Percentiles rank a stretch among this genome's conserved stretches.
phyloP scores from a whole-genome alignment of 2,888 invertebrate genomes.

The Dicycla oo region DNA sequence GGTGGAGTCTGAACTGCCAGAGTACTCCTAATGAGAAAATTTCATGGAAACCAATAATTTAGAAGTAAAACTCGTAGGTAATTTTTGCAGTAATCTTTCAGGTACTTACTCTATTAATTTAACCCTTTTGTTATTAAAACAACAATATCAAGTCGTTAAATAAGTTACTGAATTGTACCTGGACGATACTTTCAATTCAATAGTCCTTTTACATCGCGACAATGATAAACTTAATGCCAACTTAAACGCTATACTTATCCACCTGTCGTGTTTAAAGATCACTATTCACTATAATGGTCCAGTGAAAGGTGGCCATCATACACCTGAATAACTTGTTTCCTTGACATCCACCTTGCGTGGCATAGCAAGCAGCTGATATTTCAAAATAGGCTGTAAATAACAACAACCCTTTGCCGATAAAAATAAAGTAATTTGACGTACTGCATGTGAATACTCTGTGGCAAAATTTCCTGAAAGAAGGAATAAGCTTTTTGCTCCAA shows the following conservation, averaged over 20 bases:
- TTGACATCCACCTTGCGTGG: conserved; percentile 44
- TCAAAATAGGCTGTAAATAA: conserved; percentile 29
- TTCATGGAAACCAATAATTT: neutral
- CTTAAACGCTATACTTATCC: conserved; percentile 12
- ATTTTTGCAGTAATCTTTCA: neutral
- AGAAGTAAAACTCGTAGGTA: neutral
- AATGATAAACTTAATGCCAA: conserved; percentile 15
- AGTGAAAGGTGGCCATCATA: conserved; percentile 50
- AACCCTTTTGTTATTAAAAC: neutral
- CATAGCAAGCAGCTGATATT: conserved; percentile 37
- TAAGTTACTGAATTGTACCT: neutral
- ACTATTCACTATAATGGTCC: conserved; percentile 41
- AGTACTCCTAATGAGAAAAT: neutral
- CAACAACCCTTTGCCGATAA: conserved; percentile 16
- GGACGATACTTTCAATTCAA: neutral
- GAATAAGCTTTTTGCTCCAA: conserved; percentile 34
- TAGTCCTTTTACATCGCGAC: neutral
- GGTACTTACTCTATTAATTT: neutral
- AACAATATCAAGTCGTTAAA: neutral
- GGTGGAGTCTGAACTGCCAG: no score
- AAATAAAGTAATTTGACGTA: conserved; percentile 19
- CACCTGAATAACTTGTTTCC: conserved; percentile 56
- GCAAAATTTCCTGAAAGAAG: conserved; percentile 23
- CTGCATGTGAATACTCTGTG: conserved; percentile 21
- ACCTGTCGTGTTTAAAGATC: conserved; percentile 47